Evolutionary conservation across 2,888 invertebrate species (phyloP).

Genomic region (Ennomos fuscantarius): DNA sequence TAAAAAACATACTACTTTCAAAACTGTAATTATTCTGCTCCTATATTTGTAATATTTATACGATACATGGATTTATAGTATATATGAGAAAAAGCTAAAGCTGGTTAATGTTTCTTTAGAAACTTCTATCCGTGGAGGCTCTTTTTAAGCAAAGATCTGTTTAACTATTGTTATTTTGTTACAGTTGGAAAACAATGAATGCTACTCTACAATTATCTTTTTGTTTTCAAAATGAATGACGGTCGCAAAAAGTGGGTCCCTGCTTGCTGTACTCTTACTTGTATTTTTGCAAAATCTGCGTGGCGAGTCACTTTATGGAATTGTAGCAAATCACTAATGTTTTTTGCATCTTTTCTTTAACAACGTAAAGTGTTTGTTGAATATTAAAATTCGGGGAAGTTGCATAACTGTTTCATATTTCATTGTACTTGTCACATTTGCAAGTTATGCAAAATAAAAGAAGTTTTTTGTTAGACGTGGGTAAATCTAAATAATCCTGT

Average conservation of each 20-base stretch:
- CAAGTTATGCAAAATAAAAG: conserved; percentile 19
- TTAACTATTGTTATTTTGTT: conserved; percentile 8
- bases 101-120: too few relatives aligned
- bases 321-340: conserved; percentile 44
- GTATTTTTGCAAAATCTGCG: conserved; percentile 59
- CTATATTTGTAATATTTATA: too few relatives aligned
- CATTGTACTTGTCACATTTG: conserved; percentile 18
- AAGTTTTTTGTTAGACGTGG: background rate
- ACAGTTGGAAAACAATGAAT: conserved; percentile 28
- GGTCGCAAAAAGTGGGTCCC: conserved; percentile 52
- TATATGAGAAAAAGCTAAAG: too few relatives aligned
- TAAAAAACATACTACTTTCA: too few relatives aligned
- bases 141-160: background rate
- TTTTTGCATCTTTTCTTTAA: conserved; percentile 52
- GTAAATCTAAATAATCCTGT: too few relatives aligned
- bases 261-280: conserved; percentile 43
- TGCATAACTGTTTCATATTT: conserved; percentile 61
- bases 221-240: conserved; percentile 37
- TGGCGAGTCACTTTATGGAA: conserved; percentile 55
- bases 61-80: too few relatives aligned
- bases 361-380: conserved; percentile 62
- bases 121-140: too few relatives aligned
- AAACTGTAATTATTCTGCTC: too few relatives aligned
- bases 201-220: conserved; percentile 54
- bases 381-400: conserved; percentile 77